Conservation (phyloP, 2,888 invertebrate species). For the Spisula subtruncata region DNA sequence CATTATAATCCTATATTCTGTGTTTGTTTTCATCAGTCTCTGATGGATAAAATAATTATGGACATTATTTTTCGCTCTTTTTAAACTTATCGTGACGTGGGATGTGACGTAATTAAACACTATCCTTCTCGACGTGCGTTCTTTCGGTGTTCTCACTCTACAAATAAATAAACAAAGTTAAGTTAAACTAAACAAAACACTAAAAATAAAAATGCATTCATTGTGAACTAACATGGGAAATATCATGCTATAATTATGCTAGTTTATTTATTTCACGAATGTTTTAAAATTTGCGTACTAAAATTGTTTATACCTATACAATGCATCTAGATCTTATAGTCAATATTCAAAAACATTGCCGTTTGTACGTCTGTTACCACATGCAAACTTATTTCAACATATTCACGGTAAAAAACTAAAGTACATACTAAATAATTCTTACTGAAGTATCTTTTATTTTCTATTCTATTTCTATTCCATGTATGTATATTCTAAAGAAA, state of each 20-base stretch:
- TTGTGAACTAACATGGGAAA: neutral
- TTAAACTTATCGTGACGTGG: neutral
- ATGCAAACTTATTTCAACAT: neutral
- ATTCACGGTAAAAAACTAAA: neutral
- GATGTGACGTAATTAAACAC: neutral
- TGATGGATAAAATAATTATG: no score
- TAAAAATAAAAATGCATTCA: no score
- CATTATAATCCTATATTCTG: no score
- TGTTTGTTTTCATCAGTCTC: no score
- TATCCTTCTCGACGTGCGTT: slow-evolving; percentile 24
- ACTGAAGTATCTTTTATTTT: neutral
- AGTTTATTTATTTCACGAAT: no score
- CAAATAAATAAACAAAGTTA: neutral
- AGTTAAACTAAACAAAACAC: neutral
- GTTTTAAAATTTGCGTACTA: no score
- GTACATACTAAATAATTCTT: neutral
- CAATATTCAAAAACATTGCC: no score
- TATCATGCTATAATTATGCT: neutral
- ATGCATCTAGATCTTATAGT: no score
- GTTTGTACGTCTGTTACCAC: no score
- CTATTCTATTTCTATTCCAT: neutral
- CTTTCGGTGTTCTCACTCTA: neutral
- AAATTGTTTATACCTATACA: no score
- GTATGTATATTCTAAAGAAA: neutral
- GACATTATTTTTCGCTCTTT: no score